Evolutionary conservation across 1,140 invertebrate species (phyloP), one percentile per base, ranked within the genome.

Genomic region (Drosophila rhopaloa): DNA sequence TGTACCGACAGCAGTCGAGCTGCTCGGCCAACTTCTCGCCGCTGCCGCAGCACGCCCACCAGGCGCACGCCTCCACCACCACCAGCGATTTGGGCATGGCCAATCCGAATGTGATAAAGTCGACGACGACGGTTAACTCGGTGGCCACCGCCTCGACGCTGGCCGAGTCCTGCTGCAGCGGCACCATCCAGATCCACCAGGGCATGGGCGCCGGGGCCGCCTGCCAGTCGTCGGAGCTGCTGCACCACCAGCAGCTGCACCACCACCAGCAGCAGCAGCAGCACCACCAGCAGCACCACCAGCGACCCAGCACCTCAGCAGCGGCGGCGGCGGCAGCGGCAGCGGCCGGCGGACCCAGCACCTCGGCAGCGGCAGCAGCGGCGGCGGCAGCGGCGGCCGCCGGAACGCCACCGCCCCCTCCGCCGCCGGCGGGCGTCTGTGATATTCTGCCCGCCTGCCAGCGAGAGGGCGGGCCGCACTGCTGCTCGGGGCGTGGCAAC

Each of bases 41-140:
- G 24, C 66, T 91, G 68, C 90, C 90, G 51, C 65, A 86, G 43
- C 91, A 91, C n/a, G 74, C 88, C 55, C 86, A 92, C 78, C 91
- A 92, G 68, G 68, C 86, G 55, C 81, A 92, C 56, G 90, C 91
- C 53, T 92, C 91, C 67, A 92, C 91, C 2, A 92, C 88, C 61
- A 92, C 91, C 51, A 76, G 81, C 66, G 91, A 92, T 47, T 60
- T 92, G 71, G 75, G 75, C 55, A 72, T 92, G 63, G 88, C 81
- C 61, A 92, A 92, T 83, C 73, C 91, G 62, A 92, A 92, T 92
- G 91, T 92, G 89, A 92, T 91, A 90, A 92, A 91, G 63, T 91
- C 90, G 32, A 91, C 91, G 56, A 91, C 91, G 51, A 92, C 91
- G 46, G 91, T 91, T 35, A 91, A 91, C 55, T 91, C 91, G 73